Base-by-base conservation (phyloP, 2,888 invertebrate genomes). In the Cephus sareptanus region DNA sequence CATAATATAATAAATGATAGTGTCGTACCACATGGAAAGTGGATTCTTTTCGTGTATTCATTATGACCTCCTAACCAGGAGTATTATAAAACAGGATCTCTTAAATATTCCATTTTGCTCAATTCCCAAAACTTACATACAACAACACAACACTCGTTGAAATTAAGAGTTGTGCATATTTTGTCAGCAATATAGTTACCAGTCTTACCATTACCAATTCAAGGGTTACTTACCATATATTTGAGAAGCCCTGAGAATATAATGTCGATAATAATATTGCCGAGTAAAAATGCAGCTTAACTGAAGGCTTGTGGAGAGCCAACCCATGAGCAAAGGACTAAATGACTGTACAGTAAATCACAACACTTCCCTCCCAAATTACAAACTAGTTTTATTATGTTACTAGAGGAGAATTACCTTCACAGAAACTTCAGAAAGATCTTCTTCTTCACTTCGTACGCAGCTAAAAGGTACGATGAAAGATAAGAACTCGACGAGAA, bases 301-400 rank as follows among this genome's bases (percentile, higher is more conserved):
- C 23, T 23, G 56, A 56, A 56, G 23, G 56, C 56, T 56, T 23
- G 9, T 56, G 23, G 23, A 56, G 9, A 23, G 56, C 56, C 40
- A 23, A 56, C 23, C 56, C 23, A 23, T 23, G 56, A 56, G 56
- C 56, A 56, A 56, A 56, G 75, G 79, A 79, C 40, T 34, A 70
- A 40, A 76, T 40, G 40, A 80, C 31, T 34, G 69, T 76, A 40
- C 70, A 74, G 40, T 75, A 84, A 87, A 87, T 89, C 85, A 87
- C 84, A 88, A 86, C 80, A 86, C 85, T 86, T 86, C 83, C 83
- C 82, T 83, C 83, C 83, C 81, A 82, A 80, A 86, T 87, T 88
- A 88, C 83, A 75, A 85, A 83, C 89, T 90, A 89, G 85, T 86
- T 89, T 90, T 88, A 89, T 89, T 89, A 89, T 88, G 81, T 87